Evolutionary conservation across 2,888 invertebrate genomes (phyloP), one percentile per base, ranked within the genome.

Genomic region (Oscheius onirici): DNA sequence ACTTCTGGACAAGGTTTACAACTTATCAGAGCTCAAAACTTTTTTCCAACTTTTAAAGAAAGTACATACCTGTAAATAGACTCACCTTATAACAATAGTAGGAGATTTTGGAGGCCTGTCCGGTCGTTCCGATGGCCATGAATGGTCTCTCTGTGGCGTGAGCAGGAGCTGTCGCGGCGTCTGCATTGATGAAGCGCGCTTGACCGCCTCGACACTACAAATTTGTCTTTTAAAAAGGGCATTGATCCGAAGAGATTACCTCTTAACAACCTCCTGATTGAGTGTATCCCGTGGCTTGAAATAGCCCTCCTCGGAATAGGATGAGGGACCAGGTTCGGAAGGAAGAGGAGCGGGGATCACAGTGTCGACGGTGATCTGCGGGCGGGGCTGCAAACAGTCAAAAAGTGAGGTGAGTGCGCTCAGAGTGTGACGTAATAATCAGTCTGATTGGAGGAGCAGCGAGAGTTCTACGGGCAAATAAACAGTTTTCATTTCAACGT

Each of bases 341-440:
- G 22, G 43, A 24, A 22, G 49, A 24, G 49, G 66, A 20, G 52
- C 40, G 13, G 66, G 66, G 20, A 66, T 49, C 40, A 66, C 66
- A 8, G 66, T 66, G 52, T 66, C 66, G 15, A 52, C 22, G 6
- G 44, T 60, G 43, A 60, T 44, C 41, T 44, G 43, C 44, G 44
- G 46, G 61, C 61, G 61, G 61, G 63, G 63, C 66, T 54, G 52
- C 52, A 66, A 66, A 66, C 40, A 49, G n/a, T 58, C 40, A 34
- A 34, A 34, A 8, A n/a, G n/a, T n/a, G n/a, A n/a, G n/a, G n/a
- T n/a, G 34, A 34, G 34, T 34, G 34, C 3, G 34, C 8, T 3
- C 8, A 34, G 5, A 41, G 41, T 20, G n/a, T 63, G 63, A 63
- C 63, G 34, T 34, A 8, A 34, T 34, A 34, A 34, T 34, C 34